Evolutionary conservation across 2,888 invertebrate genomes (phyloP).

Genomic region (Encarsia formosa): DNA sequence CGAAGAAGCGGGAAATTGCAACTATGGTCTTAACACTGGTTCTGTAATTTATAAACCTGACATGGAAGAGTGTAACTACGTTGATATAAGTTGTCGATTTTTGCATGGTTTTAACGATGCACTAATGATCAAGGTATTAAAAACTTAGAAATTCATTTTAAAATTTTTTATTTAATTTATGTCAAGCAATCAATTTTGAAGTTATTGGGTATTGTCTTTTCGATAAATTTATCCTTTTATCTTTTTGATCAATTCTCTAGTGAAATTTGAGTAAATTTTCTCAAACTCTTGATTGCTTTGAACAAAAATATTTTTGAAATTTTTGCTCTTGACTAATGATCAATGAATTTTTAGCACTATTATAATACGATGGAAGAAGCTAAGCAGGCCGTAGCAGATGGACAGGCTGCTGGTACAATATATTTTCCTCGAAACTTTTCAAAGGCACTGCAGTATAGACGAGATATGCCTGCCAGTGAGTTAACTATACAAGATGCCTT

Average conservation of each 20-base stretch:
- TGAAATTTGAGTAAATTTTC: too few species aligned
- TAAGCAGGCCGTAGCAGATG: conserved; percentile 54
- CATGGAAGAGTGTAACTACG: conserved; percentile 53
- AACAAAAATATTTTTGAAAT: too few species aligned
- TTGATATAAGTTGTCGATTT: conserved; percentile 62
- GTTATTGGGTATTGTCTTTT: too few species aligned
- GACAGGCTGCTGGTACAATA: conserved; percentile 62
- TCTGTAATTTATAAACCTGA: conserved; percentile 48
- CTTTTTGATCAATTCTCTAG: too few species aligned
- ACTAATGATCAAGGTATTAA: conserved; percentile 56
- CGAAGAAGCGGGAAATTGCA: conserved; percentile 61
- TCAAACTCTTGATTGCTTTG: too few species aligned
- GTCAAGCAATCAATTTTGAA: too few species aligned
- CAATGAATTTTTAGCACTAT: too few species aligned
- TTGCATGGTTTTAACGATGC: conserved; percentile 58
- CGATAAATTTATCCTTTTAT: too few species aligned
- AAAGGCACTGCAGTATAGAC: conserved; percentile 56
- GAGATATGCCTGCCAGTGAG: conserved; percentile 50
- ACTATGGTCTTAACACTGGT: conserved; percentile 46
- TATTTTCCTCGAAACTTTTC: conserved; percentile 73
- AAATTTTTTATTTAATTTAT: too few species aligned
- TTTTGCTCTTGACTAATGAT: too few species aligned
- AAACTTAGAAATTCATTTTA: too few species aligned
- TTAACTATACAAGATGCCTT: conserved; percentile 39
- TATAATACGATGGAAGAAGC: conserved; percentile 55